Conservation (phyloP, 2,888 invertebrate species). For the Schizotus pectinicornis region DNA sequence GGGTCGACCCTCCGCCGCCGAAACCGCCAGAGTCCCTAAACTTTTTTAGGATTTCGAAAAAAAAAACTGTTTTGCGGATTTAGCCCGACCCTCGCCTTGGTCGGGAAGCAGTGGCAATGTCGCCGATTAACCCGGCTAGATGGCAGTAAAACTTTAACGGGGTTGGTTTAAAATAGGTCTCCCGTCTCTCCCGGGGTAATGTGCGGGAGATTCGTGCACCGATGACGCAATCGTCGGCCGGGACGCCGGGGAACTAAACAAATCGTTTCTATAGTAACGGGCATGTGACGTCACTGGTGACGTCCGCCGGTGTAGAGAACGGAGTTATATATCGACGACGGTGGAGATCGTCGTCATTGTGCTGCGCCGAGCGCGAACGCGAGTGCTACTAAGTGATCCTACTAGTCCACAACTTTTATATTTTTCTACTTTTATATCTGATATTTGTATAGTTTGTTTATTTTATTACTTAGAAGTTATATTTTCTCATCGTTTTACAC, state of each 20-base stretch:
- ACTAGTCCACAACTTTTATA: conserved; percentile 58
- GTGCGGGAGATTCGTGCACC: conserved; percentile 63
- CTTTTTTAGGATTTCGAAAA: too few relatives aligned
- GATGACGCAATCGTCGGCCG: conserved; percentile 66
- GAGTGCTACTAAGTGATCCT: conserved; percentile 51
- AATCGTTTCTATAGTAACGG: conserved; percentile 54
- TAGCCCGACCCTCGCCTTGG: too few relatives aligned
- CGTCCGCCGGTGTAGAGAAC: conserved; percentile 50
- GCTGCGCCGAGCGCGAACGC: conserved; percentile 54
- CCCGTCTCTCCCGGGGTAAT: conserved; percentile 34
- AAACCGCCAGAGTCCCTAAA: too few relatives aligned
- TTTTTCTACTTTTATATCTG: conserved; percentile 59
- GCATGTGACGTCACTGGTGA: conserved; percentile 53
- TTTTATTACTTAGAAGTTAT: conserved; percentile 54
- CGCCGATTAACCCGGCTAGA: too few relatives aligned
- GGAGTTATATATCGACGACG: conserved; percentile 57
- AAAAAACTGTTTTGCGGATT: too few relatives aligned
- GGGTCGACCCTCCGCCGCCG: too few relatives aligned
- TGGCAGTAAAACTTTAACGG: conserved; percentile 14
- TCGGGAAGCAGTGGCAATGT: too few relatives aligned
- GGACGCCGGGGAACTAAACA: conserved; percentile 60
- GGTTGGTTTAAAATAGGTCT: conserved; percentile 24
- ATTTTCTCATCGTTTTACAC: conserved; percentile 54
- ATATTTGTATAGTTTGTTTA: conserved; percentile 57
- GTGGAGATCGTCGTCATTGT: conserved; percentile 52